These are phyloP conservation scores for Spea multiplicata DNA, from an alignment of 2,113 vertebrate species.

Conservation along the genomic window DNA sequence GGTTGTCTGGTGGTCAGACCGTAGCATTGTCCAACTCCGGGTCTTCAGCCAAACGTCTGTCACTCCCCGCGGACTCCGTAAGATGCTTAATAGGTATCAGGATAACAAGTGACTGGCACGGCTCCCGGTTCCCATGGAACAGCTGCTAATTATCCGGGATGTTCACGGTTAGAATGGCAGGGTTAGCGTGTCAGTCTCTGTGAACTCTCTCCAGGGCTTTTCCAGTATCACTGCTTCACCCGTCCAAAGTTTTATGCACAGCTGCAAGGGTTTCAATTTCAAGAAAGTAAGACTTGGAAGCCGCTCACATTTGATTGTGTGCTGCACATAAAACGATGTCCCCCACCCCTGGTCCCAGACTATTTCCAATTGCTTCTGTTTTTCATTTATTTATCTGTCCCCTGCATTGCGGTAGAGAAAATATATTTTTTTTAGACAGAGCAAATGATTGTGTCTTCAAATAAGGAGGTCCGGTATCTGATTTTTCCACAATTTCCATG, in stretches of 20 bases:
- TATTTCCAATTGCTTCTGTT: no score
- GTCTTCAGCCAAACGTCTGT: conserved; percentile 18
- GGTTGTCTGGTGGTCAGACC: neutral
- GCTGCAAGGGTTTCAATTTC: neutral
- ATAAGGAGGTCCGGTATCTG: no score
- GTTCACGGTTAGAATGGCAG: neutral
- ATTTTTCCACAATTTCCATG: no score
- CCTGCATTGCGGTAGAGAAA: no score
- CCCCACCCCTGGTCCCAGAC: no score
- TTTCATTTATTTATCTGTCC: no score
- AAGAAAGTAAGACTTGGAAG: neutral
- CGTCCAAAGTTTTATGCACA: neutral
- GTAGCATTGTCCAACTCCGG: conserved; percentile 16
- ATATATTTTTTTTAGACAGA: no score
- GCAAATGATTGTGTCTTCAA: no score
- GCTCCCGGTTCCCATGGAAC: neutral
- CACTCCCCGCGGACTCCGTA: conserved; percentile 15
- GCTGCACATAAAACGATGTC: no score
- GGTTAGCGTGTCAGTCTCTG: neutral
- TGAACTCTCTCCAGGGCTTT: conserved; percentile 6
- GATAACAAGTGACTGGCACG: conserved; percentile 22
- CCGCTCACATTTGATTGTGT: neutral
- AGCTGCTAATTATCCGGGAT: neutral
- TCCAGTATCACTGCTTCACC: neutral
- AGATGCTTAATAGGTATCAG: conserved; percentile 31